Base-by-base conservation (phyloP, 1,140 invertebrate species). In the Drosophila sucinea region DNA sequence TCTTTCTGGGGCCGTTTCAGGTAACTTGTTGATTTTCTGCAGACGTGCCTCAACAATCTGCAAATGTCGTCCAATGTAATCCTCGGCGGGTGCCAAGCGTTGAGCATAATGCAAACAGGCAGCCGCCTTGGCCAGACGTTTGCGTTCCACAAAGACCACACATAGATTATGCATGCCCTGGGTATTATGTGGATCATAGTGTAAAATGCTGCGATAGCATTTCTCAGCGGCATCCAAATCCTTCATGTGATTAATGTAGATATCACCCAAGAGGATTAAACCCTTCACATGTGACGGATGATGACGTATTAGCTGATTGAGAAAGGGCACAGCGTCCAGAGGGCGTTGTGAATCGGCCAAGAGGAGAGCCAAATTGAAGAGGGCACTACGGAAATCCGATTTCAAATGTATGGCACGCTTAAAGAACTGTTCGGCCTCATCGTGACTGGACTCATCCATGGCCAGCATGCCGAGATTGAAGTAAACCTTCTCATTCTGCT, bases 381-480 rank as follows among this genome's bases (percentile, higher is more conserved):
- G 94, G 1, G 98, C 98, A 72, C 97, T 98, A 55, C 97, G 94
- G 92, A 98, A 98, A 92, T 97, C 96, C 2, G 95, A 94, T 85
- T 97, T 97, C 1, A 98, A 93, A 80, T 97, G 95, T 4, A 98
- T 95, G 1, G 97, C 97, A 41, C 95, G 95, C 56, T 97, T 93
- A 91, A 98, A 98, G 95, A 96, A 98, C 47, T 96, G 94, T 91
- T 98, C 97, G 0, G 98, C 98, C 75, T 96, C 95, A n/a, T 95
- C 94, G 27, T 95, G 96, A 89, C 98, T 96, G 35, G 96, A 95
- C 87, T 98, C 97, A 91, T 99, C 98, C 97, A 98, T 99, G 17
- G 97, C 97, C 38, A 99, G 93, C 98, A 99, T 99, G 65, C 97
- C 98, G 47, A 99, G 93, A 93, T 99, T 98, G 91, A 99, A 99